Evolutionary conservation across 2,888 invertebrate species (phyloP).

Genomic region (Epistrophe grossulariae): DNA sequence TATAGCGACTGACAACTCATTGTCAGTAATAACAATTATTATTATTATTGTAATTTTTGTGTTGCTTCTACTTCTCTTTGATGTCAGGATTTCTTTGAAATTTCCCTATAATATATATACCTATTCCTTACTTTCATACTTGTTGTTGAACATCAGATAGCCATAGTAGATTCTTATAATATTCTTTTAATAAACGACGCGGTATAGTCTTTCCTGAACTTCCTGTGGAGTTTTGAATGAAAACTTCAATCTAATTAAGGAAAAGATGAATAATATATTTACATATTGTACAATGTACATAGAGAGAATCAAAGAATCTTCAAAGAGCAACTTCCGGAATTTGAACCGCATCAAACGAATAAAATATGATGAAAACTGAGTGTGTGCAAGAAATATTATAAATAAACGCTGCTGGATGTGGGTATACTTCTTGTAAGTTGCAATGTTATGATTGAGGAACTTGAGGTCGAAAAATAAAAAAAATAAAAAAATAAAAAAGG

Average conservation of each 20-base stretch:
- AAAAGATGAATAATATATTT: neutral
- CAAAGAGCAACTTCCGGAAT: slow-evolving; percentile 20
- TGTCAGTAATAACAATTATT: slow-evolving; percentile 30
- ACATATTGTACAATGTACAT: neutral
- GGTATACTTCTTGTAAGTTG: neutral
- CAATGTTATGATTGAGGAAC: neutral
- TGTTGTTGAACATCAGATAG: neutral
- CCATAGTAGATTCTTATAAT: too few relatives aligned
- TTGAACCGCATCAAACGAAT: slow-evolving; percentile 5
- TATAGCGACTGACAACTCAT: slow-evolving; percentile 19
- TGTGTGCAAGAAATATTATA: slow-evolving; percentile 7
- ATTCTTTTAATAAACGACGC: neutral
- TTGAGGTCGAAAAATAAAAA: neutral
- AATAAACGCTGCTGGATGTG: neutral
- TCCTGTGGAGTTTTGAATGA: slow-evolving; percentile 10
- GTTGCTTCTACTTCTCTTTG: neutral
- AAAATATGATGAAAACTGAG: neutral
- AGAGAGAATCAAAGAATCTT: neutral
- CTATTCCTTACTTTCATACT: neutral
- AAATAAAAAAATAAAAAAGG: neutral
- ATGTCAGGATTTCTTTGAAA: slow-evolving; percentile 20
- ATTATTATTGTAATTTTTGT: slow-evolving; percentile 2
- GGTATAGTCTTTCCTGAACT: neutral
- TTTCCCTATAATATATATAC: too few relatives aligned
- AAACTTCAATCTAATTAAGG: slow-evolving; percentile 23